Evolutionary conservation across 2,888 invertebrate species (phyloP).

Genomic region (Rhingia campestris): DNA sequence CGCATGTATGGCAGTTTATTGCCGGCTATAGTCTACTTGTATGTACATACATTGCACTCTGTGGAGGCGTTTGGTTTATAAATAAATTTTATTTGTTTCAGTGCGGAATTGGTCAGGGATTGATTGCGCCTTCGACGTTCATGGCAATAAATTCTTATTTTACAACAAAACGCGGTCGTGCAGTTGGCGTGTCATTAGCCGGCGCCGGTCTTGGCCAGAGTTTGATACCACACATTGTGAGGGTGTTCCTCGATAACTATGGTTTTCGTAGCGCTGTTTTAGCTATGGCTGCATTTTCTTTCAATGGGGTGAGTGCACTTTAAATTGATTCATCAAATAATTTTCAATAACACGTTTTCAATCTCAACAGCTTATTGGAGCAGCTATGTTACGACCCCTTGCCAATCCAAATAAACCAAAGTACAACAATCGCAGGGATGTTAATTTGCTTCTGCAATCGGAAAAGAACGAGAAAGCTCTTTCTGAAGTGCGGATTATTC

Average conservation of each 20-base stretch:
- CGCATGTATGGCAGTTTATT: constrained; percentile 84
- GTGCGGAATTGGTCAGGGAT: constrained; percentile 87
- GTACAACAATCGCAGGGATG: constrained; percentile 79
- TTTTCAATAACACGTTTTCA: neutral
- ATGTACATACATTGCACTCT: constrained; percentile 78
- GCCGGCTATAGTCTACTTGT: constrained; percentile 85
- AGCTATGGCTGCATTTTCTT: constrained; percentile 86
- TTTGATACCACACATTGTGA: constrained; percentile 88
- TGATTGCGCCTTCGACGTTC: constrained; percentile 88
- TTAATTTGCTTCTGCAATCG: constrained; percentile 76
- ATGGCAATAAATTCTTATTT: constrained; percentile 89
- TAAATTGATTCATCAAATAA: neutral
- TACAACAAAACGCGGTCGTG: constrained; percentile 86
- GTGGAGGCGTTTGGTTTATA: neutral
- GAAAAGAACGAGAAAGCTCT: constrained; percentile 68
- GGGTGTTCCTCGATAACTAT: constrained; percentile 86
- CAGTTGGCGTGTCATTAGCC: constrained; percentile 89
- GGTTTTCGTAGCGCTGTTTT: constrained; percentile 87
- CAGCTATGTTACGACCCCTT: constrained; percentile 85
- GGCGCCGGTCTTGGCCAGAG: constrained; percentile 90
- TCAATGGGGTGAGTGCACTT: constrained; percentile 85
- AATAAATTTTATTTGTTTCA: constrained; percentile 68
- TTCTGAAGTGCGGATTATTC: constrained; percentile 69
- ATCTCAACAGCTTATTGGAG: constrained; percentile 84
- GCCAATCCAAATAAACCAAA: constrained; percentile 81